Evolutionary conservation across 2,113 vertebrate genomes (phyloP).

Genomic region (Ploceus nigricollis): DNA sequence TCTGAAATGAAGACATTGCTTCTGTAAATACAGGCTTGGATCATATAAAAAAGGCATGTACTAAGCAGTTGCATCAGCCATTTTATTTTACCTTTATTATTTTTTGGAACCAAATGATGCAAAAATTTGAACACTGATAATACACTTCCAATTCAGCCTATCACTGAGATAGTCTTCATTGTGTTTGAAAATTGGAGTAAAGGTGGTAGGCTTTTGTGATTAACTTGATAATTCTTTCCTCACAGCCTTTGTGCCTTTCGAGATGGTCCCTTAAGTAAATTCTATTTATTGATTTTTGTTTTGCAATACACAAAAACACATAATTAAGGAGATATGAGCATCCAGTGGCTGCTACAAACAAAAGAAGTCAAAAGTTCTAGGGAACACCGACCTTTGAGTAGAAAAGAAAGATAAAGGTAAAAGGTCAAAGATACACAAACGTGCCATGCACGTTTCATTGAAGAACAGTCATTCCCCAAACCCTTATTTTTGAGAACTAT

Average conservation of each 20-base stretch:
- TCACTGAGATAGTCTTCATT: background rate
- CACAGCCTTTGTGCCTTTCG: background rate
- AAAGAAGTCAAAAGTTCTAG: constrained; percentile 24
- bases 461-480: background rate
- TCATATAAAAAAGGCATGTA: background rate
- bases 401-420: constrained; percentile 49
- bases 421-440: constrained; percentile 9
- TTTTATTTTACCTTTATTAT: background rate
- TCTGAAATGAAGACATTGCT: background rate
- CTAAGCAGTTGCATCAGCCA: background rate
- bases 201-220: background rate
- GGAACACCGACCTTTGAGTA: constrained; percentile 26
- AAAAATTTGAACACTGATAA: background rate
- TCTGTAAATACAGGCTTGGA: background rate
- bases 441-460: background rate
- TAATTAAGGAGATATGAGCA: constrained; percentile 8
- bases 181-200: background rate
- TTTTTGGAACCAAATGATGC: background rate
- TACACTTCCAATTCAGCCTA: background rate
- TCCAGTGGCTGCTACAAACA: constrained; percentile 11
- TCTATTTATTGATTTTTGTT: constrained; percentile 25
- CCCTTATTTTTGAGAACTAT: background rate
- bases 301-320: constrained; percentile 4
- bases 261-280: background rate
- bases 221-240: background rate